Base-by-base conservation (phyloP, 2,888 invertebrate species). In the Tolmerus cingulatus region DNA sequence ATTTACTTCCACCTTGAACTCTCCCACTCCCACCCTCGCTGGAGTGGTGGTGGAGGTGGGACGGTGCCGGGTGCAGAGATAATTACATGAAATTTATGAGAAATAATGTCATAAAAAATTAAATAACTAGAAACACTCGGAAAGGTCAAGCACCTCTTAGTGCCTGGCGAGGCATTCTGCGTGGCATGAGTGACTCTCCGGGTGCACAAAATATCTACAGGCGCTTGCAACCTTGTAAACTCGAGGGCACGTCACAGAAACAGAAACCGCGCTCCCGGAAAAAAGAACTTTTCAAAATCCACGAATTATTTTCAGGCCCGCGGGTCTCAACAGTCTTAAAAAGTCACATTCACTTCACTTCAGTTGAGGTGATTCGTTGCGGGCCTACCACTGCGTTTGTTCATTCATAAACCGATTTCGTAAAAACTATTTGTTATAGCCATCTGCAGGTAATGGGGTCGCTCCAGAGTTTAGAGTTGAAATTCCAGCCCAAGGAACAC, bases 1-100 rank as follows among this genome's bases (percentile, higher is more conserved):
- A 37, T 19, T 77, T 77, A 77, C n/a, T 77, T 77, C 77, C 77
- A 78, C 78, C 78, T 78, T 78, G 78, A 78, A 78, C 78, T 78
- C 23, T 78, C 23, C 43, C 78, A 43, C 37, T 23, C 12, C 40
- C 40, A 12, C 40, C 40, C 40, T 40, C 40, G 12, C 40, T 40
- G 40, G 40, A 40, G 66, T 8, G 9, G 0, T 12, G 9, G 12
- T 9, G 43, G 43, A 27, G 30, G 40, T 30, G 14, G 23, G 19
- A 78, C 46, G 12, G 23, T 34, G 19, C 43, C 12, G 46, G 23
- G 78, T 43, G 78, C 40, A 19, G 27, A 8, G 78, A 30, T 51
- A 79, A 27, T 79, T 79, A 79, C 9, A 79, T 27, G 40, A 14
- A n/a, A 79, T 46, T 79, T 51, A 55, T 30, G 55, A 30, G 51